phyloP scores from a whole-genome alignment of 2,888 invertebrate genomes.

The Cylindroiulus punctatus region DNA sequence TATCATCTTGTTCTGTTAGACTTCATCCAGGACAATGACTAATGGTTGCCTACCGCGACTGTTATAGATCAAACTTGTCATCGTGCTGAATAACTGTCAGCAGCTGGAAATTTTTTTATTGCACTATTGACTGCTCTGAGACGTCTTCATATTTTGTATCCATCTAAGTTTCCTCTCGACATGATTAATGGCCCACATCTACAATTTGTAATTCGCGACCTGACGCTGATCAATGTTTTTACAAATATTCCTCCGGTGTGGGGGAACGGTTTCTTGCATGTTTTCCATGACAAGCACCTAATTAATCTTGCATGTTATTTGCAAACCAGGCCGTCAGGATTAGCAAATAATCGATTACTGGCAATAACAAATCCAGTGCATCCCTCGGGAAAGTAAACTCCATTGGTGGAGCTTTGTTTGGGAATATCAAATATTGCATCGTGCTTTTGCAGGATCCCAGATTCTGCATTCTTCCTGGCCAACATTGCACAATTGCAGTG shows the following conservation, averaged over 20 bases:
- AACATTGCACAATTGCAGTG: background rate
- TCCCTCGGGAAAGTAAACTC: background rate
- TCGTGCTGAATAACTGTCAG: slow-evolving; percentile 6
- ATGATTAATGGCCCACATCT: slow-evolving; percentile 11
- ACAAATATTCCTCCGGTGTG: background rate
- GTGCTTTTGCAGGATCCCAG: too few species aligned
- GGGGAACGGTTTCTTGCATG: background rate
- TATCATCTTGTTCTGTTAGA: background rate
- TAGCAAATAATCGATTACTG: background rate
- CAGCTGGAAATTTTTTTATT: background rate
- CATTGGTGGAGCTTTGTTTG: too few species aligned
- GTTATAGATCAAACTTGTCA: background rate
- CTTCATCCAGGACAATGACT: background rate
- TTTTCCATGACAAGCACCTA: background rate
- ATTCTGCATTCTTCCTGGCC: too few species aligned
- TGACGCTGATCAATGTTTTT: background rate
- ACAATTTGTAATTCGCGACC: background rate
- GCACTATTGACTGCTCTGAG: background rate
- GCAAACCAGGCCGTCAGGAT: background rate
- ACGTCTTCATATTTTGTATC: slow-evolving; percentile 5
- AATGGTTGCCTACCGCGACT: background rate
- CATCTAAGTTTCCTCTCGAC: background rate
- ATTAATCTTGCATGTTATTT: slow-evolving; percentile 6
- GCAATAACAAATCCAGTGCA: background rate
- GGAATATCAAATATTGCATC: too few species aligned